Evolutionary conservation across 2,113 vertebrate species (phyloP).

Genomic region (Puffinus mauretanicus): DNA sequence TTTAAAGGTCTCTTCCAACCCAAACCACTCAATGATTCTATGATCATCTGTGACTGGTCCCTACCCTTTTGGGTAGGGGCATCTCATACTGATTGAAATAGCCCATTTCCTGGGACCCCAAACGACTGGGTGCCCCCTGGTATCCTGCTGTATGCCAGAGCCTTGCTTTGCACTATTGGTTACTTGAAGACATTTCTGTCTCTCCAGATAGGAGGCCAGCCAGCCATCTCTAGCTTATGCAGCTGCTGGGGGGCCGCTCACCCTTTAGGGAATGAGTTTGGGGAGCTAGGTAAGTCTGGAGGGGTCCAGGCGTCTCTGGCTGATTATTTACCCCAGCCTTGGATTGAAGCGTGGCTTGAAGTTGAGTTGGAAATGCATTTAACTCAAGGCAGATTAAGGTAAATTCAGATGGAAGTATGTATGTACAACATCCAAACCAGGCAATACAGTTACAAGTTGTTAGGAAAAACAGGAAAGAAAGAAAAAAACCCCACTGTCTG

Average conservation of each 20-base stretch:
- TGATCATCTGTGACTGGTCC: background rate
- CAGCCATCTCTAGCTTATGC: background rate
- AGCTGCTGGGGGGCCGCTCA: rapidly evolving
- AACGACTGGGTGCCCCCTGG: rapidly evolving
- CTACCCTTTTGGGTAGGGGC: background rate
- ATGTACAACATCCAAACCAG: background rate
- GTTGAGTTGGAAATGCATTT: background rate
- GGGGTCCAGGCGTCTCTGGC: background rate
- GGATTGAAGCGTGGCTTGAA: background rate
- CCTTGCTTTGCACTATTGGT: background rate
- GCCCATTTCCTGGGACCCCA: background rate
- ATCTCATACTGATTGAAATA: background rate
- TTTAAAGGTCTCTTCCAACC: background rate
- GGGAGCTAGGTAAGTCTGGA: background rate
- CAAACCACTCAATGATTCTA: background rate
- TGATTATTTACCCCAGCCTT: background rate
- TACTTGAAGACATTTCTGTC: background rate
- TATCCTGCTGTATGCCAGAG: background rate
- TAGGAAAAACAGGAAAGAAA: background rate
- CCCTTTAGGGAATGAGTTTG: background rate
- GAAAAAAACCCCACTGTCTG: background rate
- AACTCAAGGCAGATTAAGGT: background rate
- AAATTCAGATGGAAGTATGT: background rate
- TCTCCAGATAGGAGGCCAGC: background rate
- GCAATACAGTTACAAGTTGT: background rate